Base-by-base conservation (phyloP, 35 echinoderm and acorn worm genomes). In the Apostichopus japonicus region DNA sequence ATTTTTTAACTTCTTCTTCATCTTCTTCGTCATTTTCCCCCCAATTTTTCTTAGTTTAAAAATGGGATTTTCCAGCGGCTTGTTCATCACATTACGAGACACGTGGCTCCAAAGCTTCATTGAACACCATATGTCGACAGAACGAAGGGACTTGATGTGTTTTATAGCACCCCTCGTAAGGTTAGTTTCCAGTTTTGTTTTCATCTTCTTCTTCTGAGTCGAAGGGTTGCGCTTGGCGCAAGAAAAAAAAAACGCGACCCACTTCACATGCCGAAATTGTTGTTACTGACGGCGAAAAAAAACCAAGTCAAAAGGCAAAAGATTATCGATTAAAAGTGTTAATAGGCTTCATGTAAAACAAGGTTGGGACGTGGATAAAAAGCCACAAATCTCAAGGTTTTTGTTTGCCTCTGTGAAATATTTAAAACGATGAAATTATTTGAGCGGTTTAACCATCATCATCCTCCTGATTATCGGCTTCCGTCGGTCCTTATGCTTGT, bases 111-210 rank as follows among this genome's bases (percentile, higher is more conserved):
- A 77, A 78, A 91, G 77, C 72, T 79, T 91, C 90, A 79, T 91
- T 91, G 90, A 91, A 79, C 90, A 91, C 90, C 90, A 91, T 79
- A 91, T 91, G 90, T 91, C 90, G 86, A 53, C n/a, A 90, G 88
- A 78, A 56, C 65, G 65, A 25, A 59, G 90, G 90, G 76, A 61
- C 71, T 78, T 56, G n/a, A 22, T 54, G 54, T 91, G 71, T 78
- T 91, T 91, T 91, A 91, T 91, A 56, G 90, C 90, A 79, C 90
- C 90, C 90, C 86, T 89, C 61, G 44, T 52, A 67, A 19, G 86
- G 33, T 44, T 89, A 55, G 19, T 15, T 72, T 63, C 59, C 16
- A 58, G 81, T 53, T 19, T 84, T 44, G 54, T 84, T 21, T 54
- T 80, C 51, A 10, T 80, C 17, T 44, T 44, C 33, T 44, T 44